These are phyloP conservation scores for Anarsia innoxiella DNA, from an alignment of 2,888 invertebrate species.

Conservation along the genomic window DNA sequence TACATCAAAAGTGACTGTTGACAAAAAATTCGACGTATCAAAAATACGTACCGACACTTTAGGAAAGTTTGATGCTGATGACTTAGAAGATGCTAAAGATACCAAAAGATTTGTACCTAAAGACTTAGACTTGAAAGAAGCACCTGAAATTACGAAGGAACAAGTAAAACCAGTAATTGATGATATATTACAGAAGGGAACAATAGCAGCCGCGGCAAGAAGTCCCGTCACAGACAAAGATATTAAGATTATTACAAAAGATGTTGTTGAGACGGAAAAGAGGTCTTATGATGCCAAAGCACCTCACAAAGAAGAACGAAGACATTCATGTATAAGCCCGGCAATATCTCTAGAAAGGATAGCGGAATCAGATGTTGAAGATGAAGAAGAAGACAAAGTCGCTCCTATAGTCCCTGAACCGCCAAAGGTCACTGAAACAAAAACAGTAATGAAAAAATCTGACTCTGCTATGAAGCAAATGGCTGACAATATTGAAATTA, in stretches of 20 bases:
- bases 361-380: slow-evolving; percentile 62
- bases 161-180: slow-evolving; percentile 62
- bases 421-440: slow-evolving; percentile 26
- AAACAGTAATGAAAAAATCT: slow-evolving; percentile 55
- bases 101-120: slow-evolving; percentile 37
- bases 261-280: slow-evolving; percentile 56
- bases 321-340: slow-evolving; percentile 67
- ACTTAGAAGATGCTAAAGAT: slow-evolving; percentile 32
- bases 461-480: slow-evolving; percentile 71
- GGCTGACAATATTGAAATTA: slow-evolving; percentile 70
- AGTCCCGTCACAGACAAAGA: slow-evolving; percentile 61
- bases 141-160: slow-evolving; percentile 55
- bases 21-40: slow-evolving; percentile 53
- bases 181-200: slow-evolving; percentile 59
- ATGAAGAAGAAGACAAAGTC: slow-evolving; percentile 52
- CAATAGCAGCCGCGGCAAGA: slow-evolving; percentile 49
- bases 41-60: slow-evolving; percentile 62
- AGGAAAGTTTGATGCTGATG: slow-evolving; percentile 48
- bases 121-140: slow-evolving; percentile 40
- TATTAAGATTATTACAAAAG: slow-evolving; percentile 48
- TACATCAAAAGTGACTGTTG: slow-evolving; percentile 22
- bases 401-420: slow-evolving; percentile 22
- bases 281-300: slow-evolving; percentile 66
- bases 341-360: slow-evolving; percentile 66
- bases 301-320: slow-evolving; percentile 60